These are phyloP conservation scores for Eospalax fontanierii DNA, from an alignment of 2,797 vertebrate genomes.

Conservation along the genomic window DNA sequence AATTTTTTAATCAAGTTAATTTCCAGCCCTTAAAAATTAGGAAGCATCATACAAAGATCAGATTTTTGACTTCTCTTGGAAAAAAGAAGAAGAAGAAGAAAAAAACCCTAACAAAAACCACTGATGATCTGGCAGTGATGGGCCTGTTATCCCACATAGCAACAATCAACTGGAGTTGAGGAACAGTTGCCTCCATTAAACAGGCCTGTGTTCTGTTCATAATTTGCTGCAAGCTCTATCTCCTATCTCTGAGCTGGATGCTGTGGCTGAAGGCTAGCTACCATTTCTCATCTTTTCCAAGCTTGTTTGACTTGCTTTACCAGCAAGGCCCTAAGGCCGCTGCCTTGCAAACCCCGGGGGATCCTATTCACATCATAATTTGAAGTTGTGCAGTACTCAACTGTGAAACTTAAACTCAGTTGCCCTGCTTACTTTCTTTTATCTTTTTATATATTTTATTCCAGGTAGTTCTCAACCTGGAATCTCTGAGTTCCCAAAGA, in stretches of 20 bases:
- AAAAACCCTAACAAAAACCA: not conserved
- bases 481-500: not conserved
- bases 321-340: not conserved
- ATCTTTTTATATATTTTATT: no score
- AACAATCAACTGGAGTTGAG: constrained; percentile 54
- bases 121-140: constrained; percentile 37
- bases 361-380: not conserved
- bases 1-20: constrained; percentile 36
- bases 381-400: not conserved
- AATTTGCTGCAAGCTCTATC: not conserved
- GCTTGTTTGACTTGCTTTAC: not conserved
- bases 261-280: not conserved
- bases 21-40: constrained; percentile 49
- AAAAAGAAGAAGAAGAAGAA: constrained; percentile 14
- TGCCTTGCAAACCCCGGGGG: not conserved
- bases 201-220: not conserved
- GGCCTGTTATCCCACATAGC: constrained; percentile 55
- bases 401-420: not conserved
- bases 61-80: constrained; percentile 73
- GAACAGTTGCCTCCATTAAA: not conserved
- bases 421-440: not conserved
- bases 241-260: not conserved
- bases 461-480: not conserved
- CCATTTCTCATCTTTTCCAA: not conserved
- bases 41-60: constrained; percentile 59